These are phyloP conservation scores for Chrysolina americana DNA, from an alignment of 2,888 invertebrate genomes.

Conservation along the genomic window DNA sequence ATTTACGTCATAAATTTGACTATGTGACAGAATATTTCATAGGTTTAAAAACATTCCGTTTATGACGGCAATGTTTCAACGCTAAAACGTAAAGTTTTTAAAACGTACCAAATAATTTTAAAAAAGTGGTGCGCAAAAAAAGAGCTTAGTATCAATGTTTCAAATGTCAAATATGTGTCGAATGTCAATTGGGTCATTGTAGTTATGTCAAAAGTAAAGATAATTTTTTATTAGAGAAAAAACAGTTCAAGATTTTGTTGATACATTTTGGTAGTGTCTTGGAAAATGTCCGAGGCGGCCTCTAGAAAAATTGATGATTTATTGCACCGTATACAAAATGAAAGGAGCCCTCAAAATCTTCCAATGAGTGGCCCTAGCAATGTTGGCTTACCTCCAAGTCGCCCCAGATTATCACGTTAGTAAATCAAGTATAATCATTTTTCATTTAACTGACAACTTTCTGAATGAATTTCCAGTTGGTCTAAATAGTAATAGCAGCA, in stretches of 20 bases:
- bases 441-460: background rate
- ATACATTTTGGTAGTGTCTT: constrained; percentile 47
- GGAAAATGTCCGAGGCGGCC: constrained; percentile 77
- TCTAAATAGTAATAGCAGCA: constrained; percentile 58
- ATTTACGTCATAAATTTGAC: too few species aligned
- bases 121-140: too few species aligned
- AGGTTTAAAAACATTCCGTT: too few species aligned
- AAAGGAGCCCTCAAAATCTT: constrained; percentile 62
- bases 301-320: constrained; percentile 86
- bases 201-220: constrained; percentile 52
- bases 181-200: constrained; percentile 42
- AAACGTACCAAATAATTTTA: too few species aligned
- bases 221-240: constrained; percentile 52
- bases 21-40: too few species aligned
- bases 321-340: constrained; percentile 83
- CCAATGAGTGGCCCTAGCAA: constrained; percentile 48
- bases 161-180: constrained; percentile 6
- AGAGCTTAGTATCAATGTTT: too few species aligned
- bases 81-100: too few species aligned
- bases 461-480: constrained; percentile 50
- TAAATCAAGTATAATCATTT: constrained; percentile 13
- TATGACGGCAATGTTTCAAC: too few species aligned
- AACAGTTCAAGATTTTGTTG: constrained; percentile 48
- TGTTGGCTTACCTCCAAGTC: constrained; percentile 51
- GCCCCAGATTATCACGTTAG: constrained; percentile 56